phyloP scores from a whole-genome alignment of 1,140 invertebrate species.

The Chionoecetes opilio region DNA sequence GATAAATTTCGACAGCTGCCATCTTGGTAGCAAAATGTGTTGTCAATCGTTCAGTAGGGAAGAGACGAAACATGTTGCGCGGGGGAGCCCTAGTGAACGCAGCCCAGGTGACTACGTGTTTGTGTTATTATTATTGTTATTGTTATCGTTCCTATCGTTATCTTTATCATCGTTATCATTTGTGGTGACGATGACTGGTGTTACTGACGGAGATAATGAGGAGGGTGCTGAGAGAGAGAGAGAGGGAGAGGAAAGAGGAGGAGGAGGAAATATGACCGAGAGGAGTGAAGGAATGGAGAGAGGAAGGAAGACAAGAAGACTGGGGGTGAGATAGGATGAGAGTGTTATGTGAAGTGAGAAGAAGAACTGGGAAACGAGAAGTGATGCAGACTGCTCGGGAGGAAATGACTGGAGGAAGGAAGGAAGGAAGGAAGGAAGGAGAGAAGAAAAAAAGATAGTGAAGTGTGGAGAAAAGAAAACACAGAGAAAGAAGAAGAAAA shows the following conservation, averaged over 20 bases:
- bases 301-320: background rate
- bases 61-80: no score
- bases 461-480: background rate
- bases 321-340: background rate
- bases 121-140: background rate
- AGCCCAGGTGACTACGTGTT: no score
- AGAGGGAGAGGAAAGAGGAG: background rate
- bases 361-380: background rate
- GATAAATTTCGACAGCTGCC: no score
- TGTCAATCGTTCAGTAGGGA: no score
- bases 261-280: background rate
- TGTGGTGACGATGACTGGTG: background rate
- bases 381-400: background rate
- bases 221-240: background rate
- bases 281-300: background rate
- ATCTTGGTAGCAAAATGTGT: no score
- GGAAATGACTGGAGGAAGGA: background rate
- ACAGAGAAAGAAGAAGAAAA: background rate
- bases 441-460: background rate
- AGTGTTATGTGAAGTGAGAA: background rate
- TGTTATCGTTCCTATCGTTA: background rate
- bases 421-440: background rate
- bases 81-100: no score
- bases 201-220: background rate
- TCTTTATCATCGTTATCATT: background rate